Evolutionary conservation across 2,797 vertebrate genomes (phyloP).

Genomic region (Melanotaenia boesemani): DNA sequence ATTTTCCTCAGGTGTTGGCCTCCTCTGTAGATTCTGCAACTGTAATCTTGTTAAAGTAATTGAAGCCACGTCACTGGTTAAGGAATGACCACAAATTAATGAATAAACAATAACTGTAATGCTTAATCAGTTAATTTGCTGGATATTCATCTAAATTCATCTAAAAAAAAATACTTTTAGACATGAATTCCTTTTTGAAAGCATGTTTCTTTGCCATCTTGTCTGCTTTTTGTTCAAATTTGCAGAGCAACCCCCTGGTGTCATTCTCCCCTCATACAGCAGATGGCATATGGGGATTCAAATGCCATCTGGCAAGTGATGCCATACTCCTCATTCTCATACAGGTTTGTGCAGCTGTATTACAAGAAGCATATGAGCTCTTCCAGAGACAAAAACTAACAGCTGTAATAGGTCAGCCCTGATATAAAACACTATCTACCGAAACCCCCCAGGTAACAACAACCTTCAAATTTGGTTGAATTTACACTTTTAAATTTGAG

Average conservation of each 20-base stretch:
- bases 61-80: background rate
- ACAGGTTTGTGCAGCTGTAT: background rate
- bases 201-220: background rate
- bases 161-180: too few species aligned
- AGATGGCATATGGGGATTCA: background rate
- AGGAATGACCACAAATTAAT: background rate
- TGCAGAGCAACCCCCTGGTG: too few species aligned
- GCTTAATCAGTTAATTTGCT: background rate
- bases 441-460: too few species aligned
- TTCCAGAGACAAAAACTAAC: background rate
- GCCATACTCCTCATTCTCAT: background rate
- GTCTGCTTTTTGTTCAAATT: background rate
- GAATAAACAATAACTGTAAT: background rate
- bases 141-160: too few species aligned
- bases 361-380: background rate
- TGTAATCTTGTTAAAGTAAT: background rate
- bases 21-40: background rate
- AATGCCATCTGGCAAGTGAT: background rate
- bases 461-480: background rate
- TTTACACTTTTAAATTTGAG: background rate
- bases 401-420: background rate
- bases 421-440: background rate
- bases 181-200: background rate
- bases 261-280: background rate
- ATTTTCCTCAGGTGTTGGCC: background rate